Conservation (phyloP, 2,888 invertebrate genomes). For the Sarcophaga carnaria region DNA sequence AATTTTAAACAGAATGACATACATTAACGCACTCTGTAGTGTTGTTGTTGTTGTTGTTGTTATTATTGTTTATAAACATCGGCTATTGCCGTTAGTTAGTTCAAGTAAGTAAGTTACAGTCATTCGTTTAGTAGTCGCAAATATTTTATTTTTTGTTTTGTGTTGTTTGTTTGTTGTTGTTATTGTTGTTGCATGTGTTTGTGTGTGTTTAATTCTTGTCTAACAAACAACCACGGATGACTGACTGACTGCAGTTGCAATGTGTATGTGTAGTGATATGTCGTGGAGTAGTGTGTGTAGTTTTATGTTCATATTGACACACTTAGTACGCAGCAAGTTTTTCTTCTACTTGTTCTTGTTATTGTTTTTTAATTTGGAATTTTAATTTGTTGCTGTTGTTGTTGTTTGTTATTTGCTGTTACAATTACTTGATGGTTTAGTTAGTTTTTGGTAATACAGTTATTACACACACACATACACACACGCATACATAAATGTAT, state of each 20-base stretch:
- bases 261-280: too few species aligned
- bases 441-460: constrained; percentile 40
- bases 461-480: not conserved
- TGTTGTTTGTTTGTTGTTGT: constrained; percentile 8
- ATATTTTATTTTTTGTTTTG: constrained; percentile 9
- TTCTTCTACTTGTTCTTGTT: constrained; percentile 2
- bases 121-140: too few species aligned
- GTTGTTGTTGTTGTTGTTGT: too few species aligned
- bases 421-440: constrained; percentile 30
- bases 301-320: constrained; percentile 61
- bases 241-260: too few species aligned
- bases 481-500: not conserved
- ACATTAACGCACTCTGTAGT: too few species aligned
- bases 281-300: not conserved
- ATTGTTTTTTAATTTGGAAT: constrained; percentile 17
- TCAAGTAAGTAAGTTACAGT: too few species aligned
- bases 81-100: too few species aligned
- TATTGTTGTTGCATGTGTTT: constrained; percentile 52
- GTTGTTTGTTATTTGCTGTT: constrained; percentile 27
- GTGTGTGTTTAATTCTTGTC: constrained; percentile 41
- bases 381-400: not conserved
- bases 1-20: too few species aligned
- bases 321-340: constrained; percentile 59
- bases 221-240: not conserved
- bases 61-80: too few species aligned